A percentile compares a stretch with the other conserved stretches of the same genome.
phyloP scores from a whole-genome alignment of 2,888 invertebrate genomes.

The Orchesella flavescens region DNA sequence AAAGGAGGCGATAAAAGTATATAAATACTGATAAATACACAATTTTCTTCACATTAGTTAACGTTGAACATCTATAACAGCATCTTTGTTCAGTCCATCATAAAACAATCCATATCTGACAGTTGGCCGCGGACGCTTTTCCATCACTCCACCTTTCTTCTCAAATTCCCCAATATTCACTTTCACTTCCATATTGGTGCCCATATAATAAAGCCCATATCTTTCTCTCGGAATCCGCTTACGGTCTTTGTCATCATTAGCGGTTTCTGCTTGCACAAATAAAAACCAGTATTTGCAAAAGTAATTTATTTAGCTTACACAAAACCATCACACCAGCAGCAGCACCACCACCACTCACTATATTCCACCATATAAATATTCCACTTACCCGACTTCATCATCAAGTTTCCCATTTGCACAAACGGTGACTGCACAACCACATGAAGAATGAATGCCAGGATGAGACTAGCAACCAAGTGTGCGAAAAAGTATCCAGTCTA shows the following conservation, averaged over 20 bases:
- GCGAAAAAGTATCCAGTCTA: conserved; percentile 19
- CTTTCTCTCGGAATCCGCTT: conserved; percentile 11
- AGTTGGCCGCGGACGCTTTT: not conserved
- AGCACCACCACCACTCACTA: too few species aligned
- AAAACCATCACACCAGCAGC: too few species aligned
- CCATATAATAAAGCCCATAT: conserved; percentile 23
- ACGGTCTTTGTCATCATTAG: not conserved
- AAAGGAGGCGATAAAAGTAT: too few species aligned
- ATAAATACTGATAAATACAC: too few species aligned
- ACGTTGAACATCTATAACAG: conserved; percentile 14
- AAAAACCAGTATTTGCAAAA: not conserved
- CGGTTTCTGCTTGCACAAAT: not conserved
- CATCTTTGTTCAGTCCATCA: conserved; percentile 36
- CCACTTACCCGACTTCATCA: not conserved
- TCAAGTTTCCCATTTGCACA: conserved; percentile 11
- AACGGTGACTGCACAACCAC: conserved; percentile 10
- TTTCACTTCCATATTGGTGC: conserved; percentile 9
- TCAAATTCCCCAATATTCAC: not conserved
- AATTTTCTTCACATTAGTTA: not conserved
- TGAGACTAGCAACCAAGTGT: not conserved
- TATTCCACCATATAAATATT: not conserved
- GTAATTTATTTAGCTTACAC: too few species aligned
- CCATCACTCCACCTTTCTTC: not conserved
- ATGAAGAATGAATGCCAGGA: conserved; percentile 5
- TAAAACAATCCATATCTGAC: conserved; percentile 46